Percentiles rank a stretch among this genome's conserved stretches.
Conservation (phyloP, 2,113 vertebrate genomes). For the Aspiorhynchus laticeps region DNA sequence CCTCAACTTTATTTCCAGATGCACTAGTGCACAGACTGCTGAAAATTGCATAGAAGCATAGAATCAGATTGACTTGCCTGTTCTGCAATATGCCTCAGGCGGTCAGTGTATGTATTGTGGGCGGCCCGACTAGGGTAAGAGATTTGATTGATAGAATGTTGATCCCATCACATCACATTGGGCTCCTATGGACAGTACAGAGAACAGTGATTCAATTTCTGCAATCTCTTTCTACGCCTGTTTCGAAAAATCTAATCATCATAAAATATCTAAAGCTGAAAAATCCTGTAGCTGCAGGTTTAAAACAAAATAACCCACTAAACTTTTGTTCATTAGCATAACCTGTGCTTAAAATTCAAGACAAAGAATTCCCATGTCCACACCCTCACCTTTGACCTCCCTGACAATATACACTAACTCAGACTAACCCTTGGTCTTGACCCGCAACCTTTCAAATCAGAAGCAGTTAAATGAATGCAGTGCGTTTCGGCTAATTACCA, state of each 20-base stretch:
- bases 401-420: neutral
- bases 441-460: conserved; percentile 20
- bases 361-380: neutral
- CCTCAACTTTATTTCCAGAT: conserved; percentile 8
- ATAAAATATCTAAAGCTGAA: neutral
- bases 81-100: neutral
- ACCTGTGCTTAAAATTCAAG: conserved; percentile 19
- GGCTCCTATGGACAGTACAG: neutral
- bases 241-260: neutral
- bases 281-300: neutral
- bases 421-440: conserved; percentile 28
- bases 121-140: neutral
- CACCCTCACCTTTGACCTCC: conserved; percentile 5
- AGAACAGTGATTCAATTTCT: neutral
- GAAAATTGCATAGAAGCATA: neutral
- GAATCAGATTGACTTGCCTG: neutral
- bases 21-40: neutral
- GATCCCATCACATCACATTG: conserved; percentile 26
- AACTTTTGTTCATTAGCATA: conserved; percentile 3
- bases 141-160: conserved; percentile 9
- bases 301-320: neutral
- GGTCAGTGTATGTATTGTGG: conserved; percentile 11
- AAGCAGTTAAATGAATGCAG: conserved; percentile 34
- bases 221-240: neutral
- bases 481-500: conserved; percentile 33